A percentile compares a stretch with the other conserved stretches of the same genome.
Evolutionary conservation across 2,888 invertebrate species (phyloP).

Genomic region (Patella caerulea): DNA sequence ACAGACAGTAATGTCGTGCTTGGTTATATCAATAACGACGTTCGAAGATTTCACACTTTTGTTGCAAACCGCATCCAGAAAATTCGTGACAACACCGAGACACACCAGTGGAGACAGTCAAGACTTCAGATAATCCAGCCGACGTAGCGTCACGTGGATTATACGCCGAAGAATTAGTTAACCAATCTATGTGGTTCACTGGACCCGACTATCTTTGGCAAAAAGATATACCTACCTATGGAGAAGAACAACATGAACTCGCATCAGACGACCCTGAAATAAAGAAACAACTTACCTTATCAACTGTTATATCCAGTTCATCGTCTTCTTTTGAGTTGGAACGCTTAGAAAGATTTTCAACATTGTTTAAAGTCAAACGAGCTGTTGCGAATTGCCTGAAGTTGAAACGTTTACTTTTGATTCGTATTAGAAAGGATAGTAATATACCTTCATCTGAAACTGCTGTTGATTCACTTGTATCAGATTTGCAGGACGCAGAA

Average conservation of each 20-base stretch:
- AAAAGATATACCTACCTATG: neutral
- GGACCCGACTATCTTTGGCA: neutral
- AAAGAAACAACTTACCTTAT: too few species aligned
- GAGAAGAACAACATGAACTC: neutral
- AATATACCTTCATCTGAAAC: neutral
- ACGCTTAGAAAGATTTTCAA: neutral
- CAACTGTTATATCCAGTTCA: too few species aligned
- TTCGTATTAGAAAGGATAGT: neutral
- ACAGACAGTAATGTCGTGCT: conserved; percentile 40
- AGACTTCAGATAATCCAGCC: conserved; percentile 41
- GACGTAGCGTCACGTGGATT: conserved; percentile 44
- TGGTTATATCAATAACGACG: conserved; percentile 44
- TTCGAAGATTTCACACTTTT: conserved; percentile 42
- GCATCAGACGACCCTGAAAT: neutral
- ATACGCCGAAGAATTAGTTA: neutral
- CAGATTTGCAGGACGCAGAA: neutral
- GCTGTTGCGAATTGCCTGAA: neutral
- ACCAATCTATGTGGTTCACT: neutral
- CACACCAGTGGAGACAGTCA: conserved; percentile 44
- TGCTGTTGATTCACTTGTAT: neutral
- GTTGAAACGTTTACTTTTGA: neutral
- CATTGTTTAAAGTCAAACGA: neutral
- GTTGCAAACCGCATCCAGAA: conserved; percentile 47
- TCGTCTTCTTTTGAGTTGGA: neutral
- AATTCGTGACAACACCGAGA: conserved; percentile 33